phyloP scores from a whole-genome alignment of 2,888 invertebrate genomes.

The Hirtodrosophila alboralis region DNA sequence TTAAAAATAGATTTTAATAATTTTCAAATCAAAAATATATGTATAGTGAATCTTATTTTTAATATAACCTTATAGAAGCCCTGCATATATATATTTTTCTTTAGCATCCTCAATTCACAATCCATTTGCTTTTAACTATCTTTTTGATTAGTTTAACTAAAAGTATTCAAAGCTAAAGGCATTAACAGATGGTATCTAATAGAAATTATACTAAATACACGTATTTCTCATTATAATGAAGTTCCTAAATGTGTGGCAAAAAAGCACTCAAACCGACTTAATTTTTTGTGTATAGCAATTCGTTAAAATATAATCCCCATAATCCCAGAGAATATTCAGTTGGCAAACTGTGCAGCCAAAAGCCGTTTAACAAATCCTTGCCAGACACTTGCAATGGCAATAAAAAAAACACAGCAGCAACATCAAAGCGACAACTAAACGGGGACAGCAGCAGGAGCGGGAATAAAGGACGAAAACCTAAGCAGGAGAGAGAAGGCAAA shows the following conservation, averaged over 20 bases:
- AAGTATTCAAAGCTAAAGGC: too few relatives aligned
- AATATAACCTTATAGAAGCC: too few relatives aligned
- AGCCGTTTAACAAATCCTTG: slow-evolving; percentile 35
- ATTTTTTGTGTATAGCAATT: not conserved
- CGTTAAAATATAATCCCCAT: not conserved
- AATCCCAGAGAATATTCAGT: slow-evolving; percentile 15
- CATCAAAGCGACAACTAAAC: slow-evolving; percentile 38
- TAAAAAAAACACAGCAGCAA: slow-evolving; percentile 7
- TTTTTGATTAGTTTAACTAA: too few relatives aligned
- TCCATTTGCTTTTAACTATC: too few relatives aligned
- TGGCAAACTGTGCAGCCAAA: slow-evolving; percentile 30
- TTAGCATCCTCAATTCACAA: too few relatives aligned
- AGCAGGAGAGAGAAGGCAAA: slow-evolving; percentile 9
- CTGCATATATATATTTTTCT: too few relatives aligned
- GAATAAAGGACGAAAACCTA: slow-evolving; percentile 8
- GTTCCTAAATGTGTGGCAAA: not conserved
- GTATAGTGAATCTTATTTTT: too few relatives aligned
- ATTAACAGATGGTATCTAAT: too few relatives aligned
- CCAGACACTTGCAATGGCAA: slow-evolving; percentile 41
- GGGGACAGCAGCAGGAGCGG: not conserved
- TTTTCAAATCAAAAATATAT: too few relatives aligned
- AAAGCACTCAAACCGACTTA: not conserved
- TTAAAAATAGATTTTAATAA: too few relatives aligned
- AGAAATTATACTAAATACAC: too few relatives aligned
- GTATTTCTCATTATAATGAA: not conserved